Conservation (phyloP, 2,113 vertebrate genomes). For the Anolis carolinensis region DNA sequence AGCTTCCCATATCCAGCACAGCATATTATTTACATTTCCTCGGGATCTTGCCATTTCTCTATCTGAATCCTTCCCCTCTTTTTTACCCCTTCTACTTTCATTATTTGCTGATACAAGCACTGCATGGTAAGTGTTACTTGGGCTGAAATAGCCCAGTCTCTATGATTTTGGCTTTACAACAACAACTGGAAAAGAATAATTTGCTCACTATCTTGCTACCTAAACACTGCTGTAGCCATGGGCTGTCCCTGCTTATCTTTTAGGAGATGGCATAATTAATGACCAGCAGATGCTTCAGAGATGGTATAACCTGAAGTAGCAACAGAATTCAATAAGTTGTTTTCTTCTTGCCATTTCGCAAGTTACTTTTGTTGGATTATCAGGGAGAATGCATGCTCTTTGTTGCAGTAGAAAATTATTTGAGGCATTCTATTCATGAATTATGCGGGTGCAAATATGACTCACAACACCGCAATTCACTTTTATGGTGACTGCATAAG, state of each 20-base stretch:
- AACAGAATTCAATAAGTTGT: background rate
- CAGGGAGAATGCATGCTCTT: background rate
- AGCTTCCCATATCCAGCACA: background rate
- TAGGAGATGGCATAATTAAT: background rate
- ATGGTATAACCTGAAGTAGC: background rate
- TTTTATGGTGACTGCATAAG: too few relatives aligned
- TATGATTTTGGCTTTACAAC: background rate
- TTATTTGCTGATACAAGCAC: background rate
- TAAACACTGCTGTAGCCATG: background rate
- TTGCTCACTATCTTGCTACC: background rate
- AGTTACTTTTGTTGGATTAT: background rate
- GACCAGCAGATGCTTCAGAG: background rate
- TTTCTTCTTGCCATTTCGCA: background rate
- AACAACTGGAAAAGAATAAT: background rate
- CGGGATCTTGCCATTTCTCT: too few relatives aligned
- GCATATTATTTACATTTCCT: background rate
- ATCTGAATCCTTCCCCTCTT: background rate
- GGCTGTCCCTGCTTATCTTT: background rate
- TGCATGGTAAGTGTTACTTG: background rate
- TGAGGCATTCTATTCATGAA: background rate
- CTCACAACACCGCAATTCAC: too few relatives aligned
- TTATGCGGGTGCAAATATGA: too few relatives aligned
- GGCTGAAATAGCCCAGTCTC: background rate
- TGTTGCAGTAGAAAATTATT: background rate
- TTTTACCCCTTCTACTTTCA: background rate